Percentiles rank a stretch among this genome's conserved stretches.
These are phyloP conservation scores for Myxocyprinus asiaticus DNA, from an alignment of 2,113 vertebrate species.

Conservation along the genomic window DNA sequence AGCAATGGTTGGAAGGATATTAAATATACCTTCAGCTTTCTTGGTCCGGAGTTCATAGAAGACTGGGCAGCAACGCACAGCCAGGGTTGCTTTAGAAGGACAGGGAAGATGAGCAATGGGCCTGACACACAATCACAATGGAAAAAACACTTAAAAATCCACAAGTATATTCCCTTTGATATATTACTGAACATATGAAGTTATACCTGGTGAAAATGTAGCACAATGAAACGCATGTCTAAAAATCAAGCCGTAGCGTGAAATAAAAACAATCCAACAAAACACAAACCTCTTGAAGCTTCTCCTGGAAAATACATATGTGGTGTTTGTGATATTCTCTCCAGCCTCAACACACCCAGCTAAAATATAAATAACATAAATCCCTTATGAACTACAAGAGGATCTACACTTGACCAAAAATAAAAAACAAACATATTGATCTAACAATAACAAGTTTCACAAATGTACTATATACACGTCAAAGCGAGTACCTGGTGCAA, in stretches of 20 bases:
- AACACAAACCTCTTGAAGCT: slow-evolving; percentile 85
- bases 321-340: slow-evolving; percentile 94
- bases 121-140: slow-evolving; percentile 66
- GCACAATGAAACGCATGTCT: not conserved
- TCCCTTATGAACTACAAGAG: too few species aligned
- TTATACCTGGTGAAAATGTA: not conserved
- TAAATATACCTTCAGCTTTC: slow-evolving; percentile 72
- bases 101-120: slow-evolving; percentile 92
- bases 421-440: too few species aligned
- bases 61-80: slow-evolving; percentile 94
- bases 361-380: slow-evolving; percentile 58
- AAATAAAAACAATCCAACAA: not conserved
- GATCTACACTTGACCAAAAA: too few species aligned
- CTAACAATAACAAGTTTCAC: not conserved
- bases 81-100: slow-evolving; percentile 90
- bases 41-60: slow-evolving; percentile 86
- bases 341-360: slow-evolving; percentile 94
- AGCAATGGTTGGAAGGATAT: not conserved
- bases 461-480: not conserved
- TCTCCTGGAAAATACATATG: slow-evolving; percentile 93
- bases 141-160: not conserved
- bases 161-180: too few species aligned
- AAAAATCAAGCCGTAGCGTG: not conserved
- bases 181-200: too few species aligned
- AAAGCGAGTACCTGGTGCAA: slow-evolving; percentile 82